Evolutionary conservation across 2,113 vertebrate genomes (phyloP), one percentile per base, ranked within the genome.

Genomic region (Nansenia antarctica): DNA sequence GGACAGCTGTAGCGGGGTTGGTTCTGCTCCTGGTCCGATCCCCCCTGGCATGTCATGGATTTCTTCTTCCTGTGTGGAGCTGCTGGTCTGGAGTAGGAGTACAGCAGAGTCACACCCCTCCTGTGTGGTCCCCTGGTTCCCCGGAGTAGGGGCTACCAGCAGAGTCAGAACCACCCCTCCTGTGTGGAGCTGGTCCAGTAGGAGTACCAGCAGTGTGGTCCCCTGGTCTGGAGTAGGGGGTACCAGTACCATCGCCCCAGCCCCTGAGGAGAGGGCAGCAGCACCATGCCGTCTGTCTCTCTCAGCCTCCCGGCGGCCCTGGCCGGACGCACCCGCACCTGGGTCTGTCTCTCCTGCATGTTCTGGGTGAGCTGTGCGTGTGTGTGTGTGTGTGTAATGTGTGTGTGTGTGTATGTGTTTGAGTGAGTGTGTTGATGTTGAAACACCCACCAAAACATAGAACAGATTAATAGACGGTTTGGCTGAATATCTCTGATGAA

Each of bases 341-440:
- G 95, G 95, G 92, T 96, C 82, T 97, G 95, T 77, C 89, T 96
- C 74, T 96, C 95, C 90, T 97, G 95, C 89, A 94, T 96, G 94
- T 94, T 96, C 78, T 96, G 94, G 95, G 95, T 97, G 93, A 88
- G 83, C 6, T 15, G 20, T 55, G 49, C 11, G 29, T 61, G 57
- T 42, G 29, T 22, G 37, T n/a, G n/a, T 24, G 31, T 52, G 45
- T 12, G 26, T 9, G 18, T 30, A 54, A n/a, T 15, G 30, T 37
- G 26, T 26, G 22, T 60, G 57, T 27, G 54, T 52, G 60, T 29
- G 6, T 9, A 7, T 5, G 57, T 59, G 29, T 34, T 8, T 35
- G 30, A 35, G 58, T 24, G 58, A 35, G 6, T 35, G 31, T 20
- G 15, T 18, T 47, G 12, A 14, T 31, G 27, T 54, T 47, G 14